Percentiles rank a stretch among this genome's conserved stretches.
Evolutionary conservation across 2,888 invertebrate genomes (phyloP).

Genomic region (Adelphocoris suturalis): DNA sequence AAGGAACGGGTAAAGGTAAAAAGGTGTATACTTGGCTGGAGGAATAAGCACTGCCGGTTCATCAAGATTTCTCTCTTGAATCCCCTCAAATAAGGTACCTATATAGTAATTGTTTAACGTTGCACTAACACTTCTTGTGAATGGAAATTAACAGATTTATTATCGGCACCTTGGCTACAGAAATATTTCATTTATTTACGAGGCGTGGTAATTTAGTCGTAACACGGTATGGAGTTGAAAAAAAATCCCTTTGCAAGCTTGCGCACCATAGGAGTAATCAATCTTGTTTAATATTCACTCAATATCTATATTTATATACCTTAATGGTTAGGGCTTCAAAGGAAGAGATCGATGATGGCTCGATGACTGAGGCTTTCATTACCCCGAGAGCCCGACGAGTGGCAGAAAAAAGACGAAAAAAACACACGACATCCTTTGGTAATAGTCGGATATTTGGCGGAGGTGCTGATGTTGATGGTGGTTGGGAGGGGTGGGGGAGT

Average conservation of each 20-base stretch:
- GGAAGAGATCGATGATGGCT: conserved; percentile 19
- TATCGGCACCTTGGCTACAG: no score
- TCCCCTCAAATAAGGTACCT: no score
- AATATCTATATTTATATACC: conserved; percentile 32
- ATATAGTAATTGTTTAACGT: no score
- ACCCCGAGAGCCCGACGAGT: background rate
- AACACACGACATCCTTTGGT: background rate
- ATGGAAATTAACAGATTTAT: no score
- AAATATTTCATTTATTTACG: no score
- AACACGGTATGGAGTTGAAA: background rate
- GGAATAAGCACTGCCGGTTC: no score
- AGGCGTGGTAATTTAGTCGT: no score
- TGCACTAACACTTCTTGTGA: no score
- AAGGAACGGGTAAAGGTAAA: no score
- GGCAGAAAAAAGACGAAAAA: conserved; percentile 12
- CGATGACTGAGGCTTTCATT: conserved; percentile 23
- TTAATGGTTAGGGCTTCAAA: conserved; percentile 3
- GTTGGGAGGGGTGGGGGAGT: background rate
- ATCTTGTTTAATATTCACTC: conserved; percentile 39
- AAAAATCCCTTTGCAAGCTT: background rate
- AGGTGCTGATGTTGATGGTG: background rate
- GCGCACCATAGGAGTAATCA: background rate
- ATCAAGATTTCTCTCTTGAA: no score
- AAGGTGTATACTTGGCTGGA: no score
- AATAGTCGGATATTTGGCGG: background rate